Base-by-base conservation (phyloP, 2,888 invertebrate genomes). In the Maniola hyperantus region DNA sequence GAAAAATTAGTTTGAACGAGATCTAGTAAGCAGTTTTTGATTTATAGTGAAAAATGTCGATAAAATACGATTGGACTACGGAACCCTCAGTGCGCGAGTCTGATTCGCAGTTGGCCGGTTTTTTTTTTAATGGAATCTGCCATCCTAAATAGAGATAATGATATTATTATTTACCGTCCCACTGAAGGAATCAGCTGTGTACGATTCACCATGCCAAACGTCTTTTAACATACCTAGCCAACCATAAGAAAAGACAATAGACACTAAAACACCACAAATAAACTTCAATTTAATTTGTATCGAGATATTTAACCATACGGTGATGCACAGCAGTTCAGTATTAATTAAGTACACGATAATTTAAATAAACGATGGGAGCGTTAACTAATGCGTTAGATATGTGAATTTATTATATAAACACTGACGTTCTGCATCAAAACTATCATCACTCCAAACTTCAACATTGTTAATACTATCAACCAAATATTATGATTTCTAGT, bases 311-410 rank as follows among this genome's bases (percentile, higher is more conserved):
- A 50, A 20, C 11, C 50, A 26, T 11, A 6, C 51, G 51, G 26
- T 51, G 51, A 51, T 26, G 51, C 51, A 26, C 50, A 50, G 20
- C 4, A 6, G 15, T 11, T 5, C n/a, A 26, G 10, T n/a, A 53
- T 53, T n/a, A 33, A 53, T 53, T 53, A 53, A n/a, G 51, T 33
- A 13, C 33, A 53, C 26, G 33, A 53, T 33, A 53, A 50, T 50
- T 50, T 50, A 50, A 50, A 50, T 50, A 20, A 50, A 50, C 20
- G 50, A 10, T 20, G 10, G 50, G 18, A 50, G 33, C 13, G 51
- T 8, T 53, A 33, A 53, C 51, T 26, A 53, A 13, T n/a, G 33
- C 51, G 18, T 6, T 53, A 26, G 26, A 33, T 26, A 53, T 53
- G 13, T 33, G 8, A 13, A 33, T 26, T 13, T 26, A 53, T 33